Percentiles rank a stretch among this genome's conserved stretches.
Conservation (phyloP, 2,888 invertebrate genomes). For the Microchrysa polita region DNA sequence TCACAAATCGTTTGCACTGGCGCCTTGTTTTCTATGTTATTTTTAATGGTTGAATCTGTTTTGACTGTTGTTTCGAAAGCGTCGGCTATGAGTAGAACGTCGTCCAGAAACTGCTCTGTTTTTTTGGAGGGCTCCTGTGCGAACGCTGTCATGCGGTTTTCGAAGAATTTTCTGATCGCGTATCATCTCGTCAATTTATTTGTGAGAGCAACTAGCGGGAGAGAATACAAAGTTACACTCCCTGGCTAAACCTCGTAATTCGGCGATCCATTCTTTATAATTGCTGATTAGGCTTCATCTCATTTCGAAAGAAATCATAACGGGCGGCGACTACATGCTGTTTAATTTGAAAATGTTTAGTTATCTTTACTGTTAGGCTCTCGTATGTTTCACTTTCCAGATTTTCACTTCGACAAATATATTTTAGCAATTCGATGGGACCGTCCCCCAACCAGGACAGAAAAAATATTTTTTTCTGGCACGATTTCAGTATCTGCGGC, state of each 20-base stretch:
- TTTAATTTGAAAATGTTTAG: too few relatives aligned
- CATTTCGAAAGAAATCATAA: neutral
- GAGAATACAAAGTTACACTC: neutral
- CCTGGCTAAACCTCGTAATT: conserved; percentile 14
- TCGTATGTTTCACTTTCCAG: too few relatives aligned
- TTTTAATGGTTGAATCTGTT: neutral
- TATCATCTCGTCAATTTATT: conserved; percentile 11
- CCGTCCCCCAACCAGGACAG: too few relatives aligned
- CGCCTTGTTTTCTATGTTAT: neutral
- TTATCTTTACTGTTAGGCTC: too few relatives aligned
- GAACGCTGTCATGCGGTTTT: conserved; percentile 35
- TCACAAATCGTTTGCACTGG: too few relatives aligned
- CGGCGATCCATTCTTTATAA: conserved; percentile 23
- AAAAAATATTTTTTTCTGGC: too few relatives aligned
- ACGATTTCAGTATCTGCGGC: too few relatives aligned
- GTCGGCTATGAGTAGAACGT: conserved; percentile 42
- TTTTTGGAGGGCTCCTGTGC: conserved; percentile 43
- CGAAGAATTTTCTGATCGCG: conserved; percentile 27
- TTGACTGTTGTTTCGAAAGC: conserved; percentile 43
- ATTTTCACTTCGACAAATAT: too few relatives aligned
- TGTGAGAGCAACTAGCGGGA: neutral
- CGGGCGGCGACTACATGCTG: neutral
- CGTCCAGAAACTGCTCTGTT: conserved; percentile 25
- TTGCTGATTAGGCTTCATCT: neutral
- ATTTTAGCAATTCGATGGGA: too few relatives aligned